Evolutionary conservation across 2,113 vertebrate genomes (phyloP).

Genomic region (Azemiops feae): DNA sequence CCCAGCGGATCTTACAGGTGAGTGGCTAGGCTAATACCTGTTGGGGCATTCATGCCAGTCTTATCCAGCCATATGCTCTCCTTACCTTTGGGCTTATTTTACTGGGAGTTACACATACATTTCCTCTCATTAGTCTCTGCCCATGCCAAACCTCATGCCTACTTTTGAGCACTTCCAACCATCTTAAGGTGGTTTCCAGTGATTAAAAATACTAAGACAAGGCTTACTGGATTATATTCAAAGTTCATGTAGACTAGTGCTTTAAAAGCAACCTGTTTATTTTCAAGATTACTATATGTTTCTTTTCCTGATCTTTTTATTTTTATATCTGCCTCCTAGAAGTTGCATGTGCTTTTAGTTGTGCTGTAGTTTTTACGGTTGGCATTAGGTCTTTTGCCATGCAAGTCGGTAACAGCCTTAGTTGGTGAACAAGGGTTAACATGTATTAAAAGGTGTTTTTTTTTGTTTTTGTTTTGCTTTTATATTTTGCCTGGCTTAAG

Average conservation of each 20-base stretch:
- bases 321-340: not conserved
- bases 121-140: not conserved
- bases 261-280: not conserved
- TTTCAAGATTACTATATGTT: not conserved
- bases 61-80: not conserved
- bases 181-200: not conserved
- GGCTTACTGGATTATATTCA: not conserved
- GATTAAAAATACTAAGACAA: not conserved
- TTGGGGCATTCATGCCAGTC: not conserved
- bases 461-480: not conserved
- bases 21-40: not conserved
- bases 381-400: not conserved
- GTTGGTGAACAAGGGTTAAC: not conserved
- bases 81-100: not conserved
- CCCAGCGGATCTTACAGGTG: not conserved
- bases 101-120: not conserved
- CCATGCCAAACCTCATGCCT: not conserved
- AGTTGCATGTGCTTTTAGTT: not conserved
- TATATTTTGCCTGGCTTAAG: not conserved
- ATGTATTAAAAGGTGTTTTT: not conserved
- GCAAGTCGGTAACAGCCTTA: not conserved
- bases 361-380: not conserved
- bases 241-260: not conserved
- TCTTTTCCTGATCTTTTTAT: not conserved
- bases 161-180: not conserved